Conservation (phyloP, 2,113 vertebrate genomes). For the Sinocyclocheilus maitianheensis region DNA sequence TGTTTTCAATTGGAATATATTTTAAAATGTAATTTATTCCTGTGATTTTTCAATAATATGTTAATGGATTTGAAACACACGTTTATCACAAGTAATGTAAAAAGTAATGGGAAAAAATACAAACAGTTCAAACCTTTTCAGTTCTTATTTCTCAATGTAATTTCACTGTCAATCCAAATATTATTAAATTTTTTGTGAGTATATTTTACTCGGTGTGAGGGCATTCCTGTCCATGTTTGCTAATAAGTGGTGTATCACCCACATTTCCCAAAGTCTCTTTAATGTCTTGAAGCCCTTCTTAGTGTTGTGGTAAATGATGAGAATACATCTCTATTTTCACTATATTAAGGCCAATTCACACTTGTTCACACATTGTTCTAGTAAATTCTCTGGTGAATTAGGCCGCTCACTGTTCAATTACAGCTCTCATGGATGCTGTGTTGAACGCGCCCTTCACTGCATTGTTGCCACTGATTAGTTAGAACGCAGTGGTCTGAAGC, state of each 20-base stretch:
- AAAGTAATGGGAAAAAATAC: too few species aligned
- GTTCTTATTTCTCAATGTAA: background rate
- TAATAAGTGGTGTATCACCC: background rate
- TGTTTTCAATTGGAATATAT: too few species aligned
- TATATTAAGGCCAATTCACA: conserved; percentile 49
- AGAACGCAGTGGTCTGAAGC: conserved; percentile 22
- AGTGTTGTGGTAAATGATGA: conserved; percentile 17
- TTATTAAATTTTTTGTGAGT: background rate
- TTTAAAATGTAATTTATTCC: too few species aligned
- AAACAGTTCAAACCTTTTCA: too few species aligned
- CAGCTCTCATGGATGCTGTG: conserved; percentile 20
- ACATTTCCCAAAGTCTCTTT: conserved; percentile 4
- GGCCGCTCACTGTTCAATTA: conserved; percentile 35
- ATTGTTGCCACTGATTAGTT: conserved; percentile 20
- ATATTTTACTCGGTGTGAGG: background rate
- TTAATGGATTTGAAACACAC: too few species aligned
- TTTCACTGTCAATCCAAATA: background rate
- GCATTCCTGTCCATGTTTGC: background rate
- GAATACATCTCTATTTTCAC: conserved; percentile 33
- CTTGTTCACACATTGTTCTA: conserved; percentile 42
- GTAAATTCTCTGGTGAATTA: conserved; percentile 33
- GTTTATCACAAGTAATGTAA: too few species aligned
- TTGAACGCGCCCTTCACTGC: background rate
- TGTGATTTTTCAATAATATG: too few species aligned
- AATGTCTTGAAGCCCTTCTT: too few species aligned